Evolutionary conservation across 2,888 invertebrate genomes (phyloP), one percentile per base, ranked within the genome.

Genomic region (Ochropacha duplaris): DNA sequence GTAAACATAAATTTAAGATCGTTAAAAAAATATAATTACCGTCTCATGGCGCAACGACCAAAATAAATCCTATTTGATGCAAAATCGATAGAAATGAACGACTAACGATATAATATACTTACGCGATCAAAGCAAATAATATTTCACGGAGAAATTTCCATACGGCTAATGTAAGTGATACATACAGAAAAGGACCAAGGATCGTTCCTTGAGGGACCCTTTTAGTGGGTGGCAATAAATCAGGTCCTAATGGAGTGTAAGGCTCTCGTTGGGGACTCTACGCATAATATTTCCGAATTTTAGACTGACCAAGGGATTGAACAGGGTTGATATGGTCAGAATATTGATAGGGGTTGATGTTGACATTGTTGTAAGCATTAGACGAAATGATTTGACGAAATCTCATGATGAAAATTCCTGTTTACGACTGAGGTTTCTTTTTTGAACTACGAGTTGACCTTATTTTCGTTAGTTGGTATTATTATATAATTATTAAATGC

Each of bases 151-250:
- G 69, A 82, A 78, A 89, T 90, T 88, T 86, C 84, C 88, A 88
- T 90, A 86, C 79, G 80, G 78, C 86, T 88, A 87, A 88, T 89
- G 84, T 84, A 86, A 81, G 80, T 84, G 81, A 87, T 87, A 84
- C 77, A 81, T 83, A 83, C 77, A 84, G 78, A 74, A 79, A 81
- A 79, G 87, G 87, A 69, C 84, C 82, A 71, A 86, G 82, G 79
- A 84, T 77, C 75, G 84, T 74, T 86, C 85, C 88, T 88, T 86
- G 85, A 70, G 84, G 82, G 86, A 90, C 88, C 88, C 90, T 90
- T 90, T 90, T 90, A 90, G 87, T 84, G 82, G 81, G 76, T 68
- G 78, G 85, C 80, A 78, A 91, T 91, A 91, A 90, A 91, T 91
- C 90, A 91, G 86, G 71, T 71, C 84, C 75, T 90, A 91, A 91